Evolutionary conservation across 2,797 vertebrate genomes (phyloP), one percentile per base, ranked within the genome.

Genomic region (Pampus argenteus): DNA sequence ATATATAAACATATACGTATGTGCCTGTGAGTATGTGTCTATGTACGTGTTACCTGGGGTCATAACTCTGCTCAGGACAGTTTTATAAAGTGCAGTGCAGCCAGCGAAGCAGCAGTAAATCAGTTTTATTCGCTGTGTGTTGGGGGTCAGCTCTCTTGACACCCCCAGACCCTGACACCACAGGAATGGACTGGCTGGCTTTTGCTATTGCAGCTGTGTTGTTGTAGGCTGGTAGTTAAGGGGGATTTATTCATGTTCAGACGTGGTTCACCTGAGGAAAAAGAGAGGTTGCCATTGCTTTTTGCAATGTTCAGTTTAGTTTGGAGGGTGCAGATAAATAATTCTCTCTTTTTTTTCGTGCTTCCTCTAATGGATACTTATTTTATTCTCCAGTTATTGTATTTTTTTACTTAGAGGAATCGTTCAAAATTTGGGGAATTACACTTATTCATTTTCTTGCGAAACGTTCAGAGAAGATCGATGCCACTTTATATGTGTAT

Each of bases 51-150:
- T 86, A 88, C 79, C 85, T 81, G 86, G 69, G 82, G 83, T 88
- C 79, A 73, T 94, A 94, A 93, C 83, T 94, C 88, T 93, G 81
- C 72, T 78, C 77, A 62, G 82, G 90, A 93, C 90, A 92, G 89
- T 92, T 94, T 93, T 93, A 93, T 93, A 93, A 93, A 91, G 90
- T 93, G 90, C 66, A 55, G 66, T 81, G 76, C 86, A 90, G 85
- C 89, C 86, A 85, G 86, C 65, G 72, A 86, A 89, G 82, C 79
- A 40, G 79, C 85, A 79, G 79, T 94, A 94, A 94, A 94, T 94
- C 91, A 91, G 62, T 90, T 94, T 94, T 94, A 94, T 94, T 91
- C 91, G 87, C 90, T 92, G 77, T 92, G 88, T 89, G 87, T 81
- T 86, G 81, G 85, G 88, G 92, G 91, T 93, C 90, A 92, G 87